Evolutionary conservation across 2,888 invertebrate genomes (phyloP).

Genomic region (Drosophila lacicola): DNA sequence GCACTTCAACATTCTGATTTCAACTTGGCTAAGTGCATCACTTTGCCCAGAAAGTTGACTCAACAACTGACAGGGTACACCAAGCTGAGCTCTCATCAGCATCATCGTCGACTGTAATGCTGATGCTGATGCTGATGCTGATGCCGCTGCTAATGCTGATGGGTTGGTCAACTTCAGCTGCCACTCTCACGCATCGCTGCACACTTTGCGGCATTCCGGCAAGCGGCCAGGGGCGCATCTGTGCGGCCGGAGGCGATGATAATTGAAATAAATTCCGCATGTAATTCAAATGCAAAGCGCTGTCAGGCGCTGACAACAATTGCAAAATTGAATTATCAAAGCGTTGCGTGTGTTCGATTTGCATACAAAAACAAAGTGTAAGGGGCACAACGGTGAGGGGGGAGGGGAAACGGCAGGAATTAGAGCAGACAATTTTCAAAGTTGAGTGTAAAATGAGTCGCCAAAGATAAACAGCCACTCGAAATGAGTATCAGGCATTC

Average conservation of each 20-base stretch:
- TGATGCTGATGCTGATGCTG: background rate
- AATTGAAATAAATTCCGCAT: conserved; percentile 78
- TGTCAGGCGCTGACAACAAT: conserved; percentile 65
- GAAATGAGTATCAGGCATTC: conserved; percentile 52
- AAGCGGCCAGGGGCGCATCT: background rate
- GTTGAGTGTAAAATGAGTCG: conserved; percentile 35
- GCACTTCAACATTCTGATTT: conserved; percentile 61
- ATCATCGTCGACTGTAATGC: conserved; percentile 18
- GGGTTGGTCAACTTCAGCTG: conserved; percentile 66
- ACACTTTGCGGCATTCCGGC: conserved; percentile 31
- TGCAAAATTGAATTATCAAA: conserved; percentile 77
- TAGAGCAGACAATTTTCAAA: background rate
- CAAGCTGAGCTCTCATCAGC: conserved; percentile 42
- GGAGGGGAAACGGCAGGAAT: too few relatives aligned
- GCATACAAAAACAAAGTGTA: conserved; percentile 63
- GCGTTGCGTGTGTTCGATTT: conserved; percentile 49
- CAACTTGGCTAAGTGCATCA: conserved; percentile 52
- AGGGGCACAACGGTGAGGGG: background rate
- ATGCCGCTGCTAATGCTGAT: conserved; percentile 25
- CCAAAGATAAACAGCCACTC: conserved; percentile 50
- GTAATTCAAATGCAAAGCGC: conserved; percentile 68
- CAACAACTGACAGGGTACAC: conserved; percentile 56
- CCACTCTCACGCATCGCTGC: conserved; percentile 59
- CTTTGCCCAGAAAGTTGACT: conserved; percentile 53
- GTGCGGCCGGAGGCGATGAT: conserved; percentile 47